These are phyloP conservation scores for Sanderia malayensis DNA, from an alignment of 30 jellyfish, hydroid and myxozoan species.

Conservation along the genomic window DNA sequence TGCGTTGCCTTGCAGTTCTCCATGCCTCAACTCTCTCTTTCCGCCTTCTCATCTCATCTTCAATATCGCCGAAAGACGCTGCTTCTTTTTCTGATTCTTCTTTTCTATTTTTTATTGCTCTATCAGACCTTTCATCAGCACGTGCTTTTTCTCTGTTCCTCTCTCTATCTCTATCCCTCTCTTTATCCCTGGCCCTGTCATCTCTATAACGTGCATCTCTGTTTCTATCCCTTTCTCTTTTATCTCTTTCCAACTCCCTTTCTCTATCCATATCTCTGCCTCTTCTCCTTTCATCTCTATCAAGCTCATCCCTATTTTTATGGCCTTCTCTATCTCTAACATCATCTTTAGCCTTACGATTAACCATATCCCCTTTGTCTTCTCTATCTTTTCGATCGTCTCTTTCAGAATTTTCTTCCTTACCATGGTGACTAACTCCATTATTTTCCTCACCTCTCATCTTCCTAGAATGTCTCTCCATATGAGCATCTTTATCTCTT, in stretches of 20 bases:
- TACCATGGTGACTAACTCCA: conserved; percentile 23
- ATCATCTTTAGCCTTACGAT: conserved; percentile 6
- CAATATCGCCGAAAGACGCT: conserved; percentile 59
- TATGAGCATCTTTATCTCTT: conserved; percentile 36
- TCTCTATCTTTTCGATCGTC: conserved; percentile 40
- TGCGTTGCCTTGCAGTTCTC: conserved; percentile 74
- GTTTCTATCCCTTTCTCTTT: conserved; percentile 27
- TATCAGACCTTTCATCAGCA: conserved; percentile 11
- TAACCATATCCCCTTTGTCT: conserved; percentile 16
- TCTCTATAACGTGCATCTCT: conserved; percentile 35
- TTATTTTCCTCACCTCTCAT: conserved; percentile 26
- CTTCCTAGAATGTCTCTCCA: conserved; percentile 11
- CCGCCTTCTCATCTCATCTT: conserved; percentile 91
- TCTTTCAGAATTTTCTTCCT: conserved; percentile 24
- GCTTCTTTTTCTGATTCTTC: conserved; percentile 26
- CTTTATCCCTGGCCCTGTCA: neutral
- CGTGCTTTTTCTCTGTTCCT: conserved; percentile 31
- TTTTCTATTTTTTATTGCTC: conserved; percentile 33
- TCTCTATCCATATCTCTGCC: conserved; percentile 31
- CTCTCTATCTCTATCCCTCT: conserved; percentile 32
- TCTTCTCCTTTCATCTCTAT: neutral
- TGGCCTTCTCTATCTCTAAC: conserved; percentile 24
- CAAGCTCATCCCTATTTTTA: conserved; percentile 16
- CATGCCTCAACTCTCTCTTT: conserved; percentile 98
- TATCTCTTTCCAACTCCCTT: conserved; percentile 38